Conservation (phyloP, 2,113 vertebrate genomes). For the Dromas ardeola region DNA sequence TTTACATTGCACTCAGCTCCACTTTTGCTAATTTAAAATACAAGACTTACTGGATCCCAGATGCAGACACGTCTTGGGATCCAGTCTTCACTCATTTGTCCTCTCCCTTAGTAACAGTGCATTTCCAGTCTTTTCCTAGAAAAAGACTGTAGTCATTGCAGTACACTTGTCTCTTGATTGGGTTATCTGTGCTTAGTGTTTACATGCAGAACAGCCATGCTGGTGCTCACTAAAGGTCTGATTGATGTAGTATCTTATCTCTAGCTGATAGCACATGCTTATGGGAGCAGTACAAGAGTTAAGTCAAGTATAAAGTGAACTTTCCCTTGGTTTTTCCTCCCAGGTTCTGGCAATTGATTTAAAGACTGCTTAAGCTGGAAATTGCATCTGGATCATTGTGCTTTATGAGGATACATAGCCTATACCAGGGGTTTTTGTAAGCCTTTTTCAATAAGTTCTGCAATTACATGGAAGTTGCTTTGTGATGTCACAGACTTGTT, state of each 20-base stretch:
- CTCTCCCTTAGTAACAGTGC: not conserved
- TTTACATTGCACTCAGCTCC: not conserved
- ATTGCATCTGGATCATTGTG: not conserved
- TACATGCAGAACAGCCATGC: not conserved
- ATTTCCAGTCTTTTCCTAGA: not conserved
- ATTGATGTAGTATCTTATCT: not conserved
- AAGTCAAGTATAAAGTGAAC: not conserved
- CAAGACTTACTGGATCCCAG: fast-evolving
- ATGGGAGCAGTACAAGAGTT: not conserved
- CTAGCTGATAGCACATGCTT: not conserved
- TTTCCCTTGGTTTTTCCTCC: not conserved
- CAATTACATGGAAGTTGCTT: not conserved
- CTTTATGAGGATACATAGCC: not conserved
- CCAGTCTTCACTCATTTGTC: not conserved
- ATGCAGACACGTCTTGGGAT: not conserved
- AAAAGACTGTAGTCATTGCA: not conserved
- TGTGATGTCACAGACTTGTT: not conserved
- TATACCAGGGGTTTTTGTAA: fast-evolving
- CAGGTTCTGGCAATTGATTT: not conserved
- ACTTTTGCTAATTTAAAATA: not conserved
- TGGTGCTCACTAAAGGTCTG: not conserved
- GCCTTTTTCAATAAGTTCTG: not conserved
- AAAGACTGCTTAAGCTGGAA: not conserved
- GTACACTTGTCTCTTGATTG: not conserved
- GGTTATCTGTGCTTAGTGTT: not conserved